Percentiles rank a stretch among this genome's conserved stretches.
Conservation (phyloP, 92 coral and sea anemone genomes). For the Actinostola sp. region DNA sequence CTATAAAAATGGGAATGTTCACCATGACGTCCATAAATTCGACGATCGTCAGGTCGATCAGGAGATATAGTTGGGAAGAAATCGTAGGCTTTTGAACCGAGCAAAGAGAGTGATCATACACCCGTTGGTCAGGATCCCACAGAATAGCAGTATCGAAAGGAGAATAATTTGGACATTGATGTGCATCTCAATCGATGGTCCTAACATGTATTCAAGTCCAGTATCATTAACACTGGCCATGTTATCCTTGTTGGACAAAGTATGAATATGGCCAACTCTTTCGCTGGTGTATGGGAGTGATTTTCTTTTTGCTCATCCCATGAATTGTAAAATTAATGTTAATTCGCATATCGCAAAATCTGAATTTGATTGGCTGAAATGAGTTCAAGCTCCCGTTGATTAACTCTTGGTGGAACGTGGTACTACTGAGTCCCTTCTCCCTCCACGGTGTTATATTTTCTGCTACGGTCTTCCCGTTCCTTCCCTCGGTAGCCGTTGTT, state of each 20-base stretch:
- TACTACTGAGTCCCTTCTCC: too few relatives aligned
- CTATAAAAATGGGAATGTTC: constrained; percentile 38
- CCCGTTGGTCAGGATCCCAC: constrained; percentile 21
- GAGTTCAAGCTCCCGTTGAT: too few relatives aligned
- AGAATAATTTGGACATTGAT: constrained; percentile 19
- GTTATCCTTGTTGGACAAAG: background rate
- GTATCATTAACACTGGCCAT: background rate
- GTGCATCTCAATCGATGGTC: constrained; percentile 23
- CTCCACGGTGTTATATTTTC: too few relatives aligned
- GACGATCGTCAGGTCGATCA: constrained; percentile 35
- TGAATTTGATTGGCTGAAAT: too few relatives aligned
- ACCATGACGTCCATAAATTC: constrained; percentile 27
- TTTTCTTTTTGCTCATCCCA: too few relatives aligned
- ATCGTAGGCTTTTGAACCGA: constrained; percentile 32
- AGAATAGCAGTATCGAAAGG: constrained; percentile 8
- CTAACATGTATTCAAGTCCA: constrained; percentile 14
- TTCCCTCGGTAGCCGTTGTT: too few relatives aligned
- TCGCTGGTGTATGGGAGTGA: background rate
- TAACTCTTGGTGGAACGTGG: too few relatives aligned
- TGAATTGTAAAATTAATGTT: too few relatives aligned
- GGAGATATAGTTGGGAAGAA: constrained; percentile 6
- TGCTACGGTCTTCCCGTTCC: too few relatives aligned
- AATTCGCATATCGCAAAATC: too few relatives aligned
- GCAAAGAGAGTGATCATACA: constrained; percentile 23
- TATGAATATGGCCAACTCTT: background rate